phyloP scores from a whole-genome alignment of 2,797 vertebrate genomes.

The Lacerta viridis region DNA sequence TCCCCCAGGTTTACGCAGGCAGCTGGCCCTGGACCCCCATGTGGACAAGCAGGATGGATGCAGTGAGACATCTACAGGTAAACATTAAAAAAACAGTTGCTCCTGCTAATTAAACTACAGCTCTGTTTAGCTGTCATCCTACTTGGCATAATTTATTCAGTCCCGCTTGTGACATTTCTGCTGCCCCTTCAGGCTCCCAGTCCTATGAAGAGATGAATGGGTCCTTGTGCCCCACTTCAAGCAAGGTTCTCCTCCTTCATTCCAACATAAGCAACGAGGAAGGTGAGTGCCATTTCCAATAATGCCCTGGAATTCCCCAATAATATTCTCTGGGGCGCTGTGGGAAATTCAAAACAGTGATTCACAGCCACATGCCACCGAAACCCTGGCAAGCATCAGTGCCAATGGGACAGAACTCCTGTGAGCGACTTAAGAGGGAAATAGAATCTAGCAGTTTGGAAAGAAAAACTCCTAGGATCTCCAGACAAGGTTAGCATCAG shows the following conservation, averaged over 20 bases:
- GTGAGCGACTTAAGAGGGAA: not conserved
- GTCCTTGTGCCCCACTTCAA: slow-evolving; percentile 1
- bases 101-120: not conserved
- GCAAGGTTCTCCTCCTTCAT: slow-evolving; percentile 4
- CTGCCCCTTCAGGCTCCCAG: slow-evolving; percentile 28
- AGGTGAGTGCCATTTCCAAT: slow-evolving; percentile 9
- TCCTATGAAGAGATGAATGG: slow-evolving; percentile 50
- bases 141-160: not conserved
- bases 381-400: too few species aligned
- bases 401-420: not conserved
- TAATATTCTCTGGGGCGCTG: too few species aligned
- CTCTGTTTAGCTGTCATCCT: not conserved
- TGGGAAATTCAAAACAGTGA: too few species aligned
- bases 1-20: slow-evolving; percentile 26
- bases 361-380: too few species aligned
- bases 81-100: not conserved
- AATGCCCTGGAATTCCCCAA: too few species aligned
- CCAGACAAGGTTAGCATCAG: not conserved
- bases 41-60: slow-evolving; percentile 32
- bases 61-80: slow-evolving; percentile 41
- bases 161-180: not conserved
- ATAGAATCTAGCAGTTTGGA: not conserved
- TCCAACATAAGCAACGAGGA: slow-evolving; percentile 42
- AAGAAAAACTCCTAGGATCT: not conserved
- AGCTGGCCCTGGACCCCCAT: slow-evolving; percentile 6